Evolutionary conservation across 2,888 invertebrate species (phyloP).

Genomic region (Glaucopsyche alexis): DNA sequence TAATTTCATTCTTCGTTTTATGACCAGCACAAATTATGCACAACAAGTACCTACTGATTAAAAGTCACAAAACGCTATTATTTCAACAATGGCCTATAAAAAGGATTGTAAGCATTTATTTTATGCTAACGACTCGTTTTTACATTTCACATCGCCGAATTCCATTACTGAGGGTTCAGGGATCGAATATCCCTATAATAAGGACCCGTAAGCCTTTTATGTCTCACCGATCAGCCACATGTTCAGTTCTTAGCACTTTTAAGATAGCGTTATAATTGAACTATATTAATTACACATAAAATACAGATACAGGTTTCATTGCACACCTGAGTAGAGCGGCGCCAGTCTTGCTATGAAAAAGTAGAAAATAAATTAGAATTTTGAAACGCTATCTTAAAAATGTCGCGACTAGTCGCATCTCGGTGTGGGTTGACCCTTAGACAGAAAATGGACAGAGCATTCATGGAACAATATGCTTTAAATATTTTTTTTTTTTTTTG

Average conservation of each 20-base stretch:
- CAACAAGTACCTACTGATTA: slow-evolving; percentile 1
- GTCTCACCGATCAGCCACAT: neutral
- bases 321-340: too few species aligned
- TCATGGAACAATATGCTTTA: too few species aligned
- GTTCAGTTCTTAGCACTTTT: neutral
- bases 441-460: too few species aligned
- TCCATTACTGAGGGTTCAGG: neutral
- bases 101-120: slow-evolving; percentile 9
- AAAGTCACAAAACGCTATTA: neutral
- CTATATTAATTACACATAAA: too few species aligned
- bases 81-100: slow-evolving; percentile 8
- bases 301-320: too few species aligned
- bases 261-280: too few species aligned
- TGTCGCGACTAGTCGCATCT: too few species aligned
- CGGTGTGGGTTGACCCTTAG: too few species aligned
- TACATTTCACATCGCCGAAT: neutral
- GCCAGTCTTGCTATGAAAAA: too few species aligned
- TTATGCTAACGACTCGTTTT: slow-evolving; percentile 16
- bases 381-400: too few species aligned
- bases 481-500: too few species aligned
- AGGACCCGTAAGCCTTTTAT: neutral
- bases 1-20: neutral
- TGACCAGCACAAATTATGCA: neutral
- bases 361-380: too few species aligned
- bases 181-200: neutral